Base-by-base conservation (phyloP, 2,888 invertebrate genomes). In the Ferdinandea cuprea region DNA sequence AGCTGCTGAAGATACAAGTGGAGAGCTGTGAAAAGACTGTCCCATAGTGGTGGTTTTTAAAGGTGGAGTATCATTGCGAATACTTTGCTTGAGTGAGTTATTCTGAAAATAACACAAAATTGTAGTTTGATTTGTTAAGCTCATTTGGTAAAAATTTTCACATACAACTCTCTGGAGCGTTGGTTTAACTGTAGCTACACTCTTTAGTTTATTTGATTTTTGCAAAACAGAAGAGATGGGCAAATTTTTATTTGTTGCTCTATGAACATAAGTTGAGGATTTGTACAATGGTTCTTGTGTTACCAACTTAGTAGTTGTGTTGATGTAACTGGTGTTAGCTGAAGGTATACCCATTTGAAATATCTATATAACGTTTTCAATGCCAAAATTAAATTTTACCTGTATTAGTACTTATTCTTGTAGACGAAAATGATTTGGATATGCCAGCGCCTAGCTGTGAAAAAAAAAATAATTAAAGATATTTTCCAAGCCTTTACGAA, bases 111-210 rank as follows among this genome's bases (percentile, higher is more conserved):
- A 48, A n/a, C 9, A 35, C 44, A 9, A 28, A 35, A 7, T 54
- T 13, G 8, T 19, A 17, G 3, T 7, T n/a, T 21, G 3, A 4
- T n/a, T 21, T 15, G 9, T 30, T n/a, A 32, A 35, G 3, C 1
- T 13, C 2, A 13, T 2, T 9, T 17, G 5, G 8, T 8, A 5
- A 17, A 56, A 56, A 35, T 8, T 7, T 2, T 7, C n/a, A 37
- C 42, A 21, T 59, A 72, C 79, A 32, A 13, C 13, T 25, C 54
- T 35, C 13, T 79, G 79, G 1, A 79, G 66, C 6, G 73, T 79
- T 0, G 79, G 73, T 32, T 79, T 79, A 4, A 79, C 73, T 8
- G 79, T 79, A 4, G 79, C 79, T 9, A 79, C 73, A 0, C 68
- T 61, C 25, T 79, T 79, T 2, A 52, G 37, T 40, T 79, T 71